Base-by-base conservation (phyloP, 2,888 invertebrate species). In the Drosophila austrosaltans region DNA sequence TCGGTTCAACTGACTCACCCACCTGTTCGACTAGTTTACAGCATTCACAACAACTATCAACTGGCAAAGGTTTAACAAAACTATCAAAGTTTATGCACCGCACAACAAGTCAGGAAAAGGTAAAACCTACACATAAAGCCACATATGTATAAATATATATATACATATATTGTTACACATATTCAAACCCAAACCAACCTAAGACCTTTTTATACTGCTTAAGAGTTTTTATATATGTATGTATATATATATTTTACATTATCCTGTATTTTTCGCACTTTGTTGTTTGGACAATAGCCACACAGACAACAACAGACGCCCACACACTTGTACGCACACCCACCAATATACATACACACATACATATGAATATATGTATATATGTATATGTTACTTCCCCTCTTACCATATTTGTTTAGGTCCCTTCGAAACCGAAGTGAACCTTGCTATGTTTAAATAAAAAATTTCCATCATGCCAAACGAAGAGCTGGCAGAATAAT, bases 1-100 rank as follows among this genome's bases (percentile, higher is more conserved):
- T 20, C 76, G 60, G 58, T 40, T 32, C 30, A 48, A 53, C 53
- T 53, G 10, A 82, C 40, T 82, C 79, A 78, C 61, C 66, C 53
- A 78, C 78, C 66, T 48, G 78, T 72, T 70, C 28, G 66, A 67
- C 85, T 67, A 74, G 85, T 89, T 82, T 69, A 69, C 32, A 57
- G 63, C 71, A 53, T 69, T 69, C 68, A n/a, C 40, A 68, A n/a
- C 40, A 68, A 25, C 54, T 57, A 12, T 12, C 39, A 54, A 53
- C 25, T 53, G 20, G 36, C 6, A 30, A 30, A 30, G 30, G 30
- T 30, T 30, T 30, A 61, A 42, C 56, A 53, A 40, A 59, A 60
- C 48, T 25, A 73, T 32, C 61, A 56, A 53, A 69, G 59, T 63
- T 54, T 68, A 69, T 61, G 75, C 7, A 54, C 28, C 57, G 32